Evolutionary conservation across 2,797 vertebrate genomes (phyloP), one percentile per base, ranked within the genome.

Genomic region (Falco novaeseelandiae): DNA sequence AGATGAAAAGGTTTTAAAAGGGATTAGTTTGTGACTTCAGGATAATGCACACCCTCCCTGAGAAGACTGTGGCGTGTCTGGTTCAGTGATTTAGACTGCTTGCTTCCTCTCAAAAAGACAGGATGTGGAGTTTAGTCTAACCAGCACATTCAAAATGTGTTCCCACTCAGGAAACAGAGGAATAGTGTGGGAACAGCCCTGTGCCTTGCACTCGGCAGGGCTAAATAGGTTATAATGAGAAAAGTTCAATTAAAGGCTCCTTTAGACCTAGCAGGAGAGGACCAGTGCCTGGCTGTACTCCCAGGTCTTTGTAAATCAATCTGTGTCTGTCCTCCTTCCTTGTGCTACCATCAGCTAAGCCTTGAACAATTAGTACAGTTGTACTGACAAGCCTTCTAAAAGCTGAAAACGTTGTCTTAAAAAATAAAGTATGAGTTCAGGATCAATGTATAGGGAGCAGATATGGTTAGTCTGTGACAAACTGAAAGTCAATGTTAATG

Each of bases 201-300:
- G 81, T 55, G 20, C 46, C 20, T 73, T 73, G 40, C 57, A 85
- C 79, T 89, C 20, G 1, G 82, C 59, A 85, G 55, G 52, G 19
- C 73, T 83, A 40, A 93, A 82, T 14, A 59, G 38, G 48, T 90
- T 85, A 36, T 61, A 94, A 92, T 22, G 61, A 89, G 59, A 66
- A 89, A 92, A 89, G 40, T 83, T 91, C 40, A 91, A 6, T 66
- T 83, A 66, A 92, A 49, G 58, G 59, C 71, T 85, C 44, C 49
- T 49, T 94, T 73, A 80, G 51, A 96, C 89, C 87, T 92, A 42
- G 67, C 63, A 77, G 49, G 59, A 87, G 63, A 92, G 72, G 67
- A 93, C 11, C 38, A 80, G 52, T 17, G 67, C 59, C 67, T 93
- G 89, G 94, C 87, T 85, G n/a, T 21, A 49, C 32, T 93, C 84